Base-by-base conservation (phyloP, 1,140 invertebrate species). In the Ceratosolen fusciceps region DNA sequence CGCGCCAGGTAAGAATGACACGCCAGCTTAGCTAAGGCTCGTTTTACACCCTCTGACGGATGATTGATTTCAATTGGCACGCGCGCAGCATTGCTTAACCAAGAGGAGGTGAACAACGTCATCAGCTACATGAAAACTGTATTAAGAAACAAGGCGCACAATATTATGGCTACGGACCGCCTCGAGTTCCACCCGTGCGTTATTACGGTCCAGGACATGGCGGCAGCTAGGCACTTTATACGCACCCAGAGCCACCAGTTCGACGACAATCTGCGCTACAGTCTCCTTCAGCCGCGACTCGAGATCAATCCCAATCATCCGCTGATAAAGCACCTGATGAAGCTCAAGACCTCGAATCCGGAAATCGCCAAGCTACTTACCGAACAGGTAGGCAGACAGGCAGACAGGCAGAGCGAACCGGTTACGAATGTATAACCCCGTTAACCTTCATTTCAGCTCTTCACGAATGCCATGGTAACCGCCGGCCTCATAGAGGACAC, bases 401-500 rank as follows among this genome's bases (percentile, higher is more conserved):
- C 2, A 60, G 31, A 24, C 1, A 67, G 1, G n/a, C n/a, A n/a
- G n/a, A n/a, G n/a, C n/a, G n/a, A n/a, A n/a, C n/a, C n/a, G n/a
- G n/a, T n/a, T 67, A 56, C n/a, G 21, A 56, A 56, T 21, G 21
- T 16, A 56, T 70, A 67, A 47, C 58, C 70, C 60, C n/a, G n/a
- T 82, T 81, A 77, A 34, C 72, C 82, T 83, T 84, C 85, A 60
- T 89, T 92, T 80, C 84, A 96, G 95, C 87, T 99, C 16, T 98
- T 98, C 87, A 94, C 94, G 60, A 98, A 98, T 91, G 96, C 97
- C 0, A 97, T 99, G 96, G 95, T 99, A 8, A 94, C 95, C 29
- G 98, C 98, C 62, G 98, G 98, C 14, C 91, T 99, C n/a, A 93
- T 98, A 1, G 96, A 98, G 87, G 98, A 99, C 91, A 95, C 98